These are phyloP conservation scores for Conus canariensis DNA, from an alignment of 2,888 invertebrate genomes.

Conservation along the genomic window DNA sequence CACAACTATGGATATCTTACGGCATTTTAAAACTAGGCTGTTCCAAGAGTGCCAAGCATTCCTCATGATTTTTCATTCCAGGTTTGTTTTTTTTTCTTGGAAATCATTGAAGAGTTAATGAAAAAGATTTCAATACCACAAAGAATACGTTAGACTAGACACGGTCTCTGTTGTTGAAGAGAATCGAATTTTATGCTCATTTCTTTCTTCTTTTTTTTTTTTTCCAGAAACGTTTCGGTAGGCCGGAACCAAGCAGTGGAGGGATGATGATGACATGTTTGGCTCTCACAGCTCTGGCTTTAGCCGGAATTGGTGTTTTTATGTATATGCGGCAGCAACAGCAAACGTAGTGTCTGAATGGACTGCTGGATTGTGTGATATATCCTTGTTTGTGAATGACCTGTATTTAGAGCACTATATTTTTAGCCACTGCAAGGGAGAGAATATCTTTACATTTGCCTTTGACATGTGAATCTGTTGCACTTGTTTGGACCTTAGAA, in stretches of 20 bases:
- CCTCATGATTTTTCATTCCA: too few relatives aligned
- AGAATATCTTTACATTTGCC: neutral
- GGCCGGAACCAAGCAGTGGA: neutral
- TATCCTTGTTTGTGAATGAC: neutral
- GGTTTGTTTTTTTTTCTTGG: too few relatives aligned
- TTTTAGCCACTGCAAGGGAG: neutral
- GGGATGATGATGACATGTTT: neutral
- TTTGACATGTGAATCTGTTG: neutral
- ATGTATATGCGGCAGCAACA: neutral
- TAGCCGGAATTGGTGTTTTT: slow-evolving; percentile 16
- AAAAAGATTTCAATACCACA: too few relatives aligned
- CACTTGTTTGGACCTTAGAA: too few relatives aligned
- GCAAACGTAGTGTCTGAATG: neutral
- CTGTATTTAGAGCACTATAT: neutral
- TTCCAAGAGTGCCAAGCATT: too few relatives aligned
- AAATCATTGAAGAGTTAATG: too few relatives aligned
- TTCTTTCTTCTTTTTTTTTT: neutral
- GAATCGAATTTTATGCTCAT: too few relatives aligned
- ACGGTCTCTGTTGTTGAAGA: too few relatives aligned
- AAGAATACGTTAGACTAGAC: too few relatives aligned
- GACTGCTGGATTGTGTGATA: neutral
- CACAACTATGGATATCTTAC: too few relatives aligned
- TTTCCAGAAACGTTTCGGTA: neutral
- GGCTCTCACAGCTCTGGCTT: neutral
- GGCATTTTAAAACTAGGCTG: too few relatives aligned